Conservation (phyloP, 2,113 vertebrate genomes). For the Paracanthobrama guichenoti region DNA sequence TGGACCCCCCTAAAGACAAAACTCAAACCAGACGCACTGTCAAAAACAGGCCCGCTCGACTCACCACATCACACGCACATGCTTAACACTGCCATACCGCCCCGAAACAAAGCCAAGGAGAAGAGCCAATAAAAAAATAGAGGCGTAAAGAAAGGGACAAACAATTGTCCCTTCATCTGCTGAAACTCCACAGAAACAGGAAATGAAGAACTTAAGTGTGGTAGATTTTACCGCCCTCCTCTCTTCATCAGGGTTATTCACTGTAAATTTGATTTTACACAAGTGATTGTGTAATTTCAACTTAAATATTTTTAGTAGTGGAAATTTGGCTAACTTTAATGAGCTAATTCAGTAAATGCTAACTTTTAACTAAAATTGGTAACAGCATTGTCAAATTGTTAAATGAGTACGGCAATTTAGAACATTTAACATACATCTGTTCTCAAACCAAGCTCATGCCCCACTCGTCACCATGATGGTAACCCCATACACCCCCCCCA, state of each 20-base stretch:
- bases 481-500: too few species aligned
- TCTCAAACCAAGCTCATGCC: too few species aligned
- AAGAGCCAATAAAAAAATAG: constrained; percentile 6
- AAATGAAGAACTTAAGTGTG: constrained; percentile 53
- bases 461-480: too few species aligned
- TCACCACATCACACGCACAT: constrained; percentile 52
- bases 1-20: constrained; percentile 39
- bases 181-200: constrained; percentile 45
- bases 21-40: constrained; percentile 48
- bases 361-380: too few species aligned
- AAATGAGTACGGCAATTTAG: too few species aligned
- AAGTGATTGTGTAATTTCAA: too few species aligned
- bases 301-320: too few species aligned
- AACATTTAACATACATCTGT: too few species aligned
- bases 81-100: neutral
- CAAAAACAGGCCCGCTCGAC: constrained; percentile 17
- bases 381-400: too few species aligned
- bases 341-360: too few species aligned
- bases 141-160: neutral
- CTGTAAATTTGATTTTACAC: too few species aligned
- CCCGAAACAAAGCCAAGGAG: constrained; percentile 10
- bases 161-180: constrained; percentile 55
- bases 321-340: too few species aligned
- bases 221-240: neutral
- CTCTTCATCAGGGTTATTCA: neutral